Percentiles rank a stretch among this genome's conserved stretches.
Evolutionary conservation across 2,113 vertebrate species (phyloP).

Genomic region (Hypocryptadius cinnamomeus): DNA sequence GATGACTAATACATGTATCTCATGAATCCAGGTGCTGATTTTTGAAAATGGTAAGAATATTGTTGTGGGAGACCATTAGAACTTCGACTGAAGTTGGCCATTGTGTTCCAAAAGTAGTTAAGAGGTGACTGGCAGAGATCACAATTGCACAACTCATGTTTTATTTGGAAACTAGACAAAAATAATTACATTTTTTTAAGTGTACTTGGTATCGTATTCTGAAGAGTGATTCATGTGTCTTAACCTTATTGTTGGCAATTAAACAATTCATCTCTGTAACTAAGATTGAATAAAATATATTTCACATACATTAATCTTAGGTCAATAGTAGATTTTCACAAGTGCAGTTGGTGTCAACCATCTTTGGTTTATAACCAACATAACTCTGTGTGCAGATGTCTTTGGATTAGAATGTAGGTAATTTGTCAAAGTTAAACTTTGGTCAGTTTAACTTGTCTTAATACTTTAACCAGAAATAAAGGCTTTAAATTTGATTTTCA

Average conservation of each 20-base stretch:
- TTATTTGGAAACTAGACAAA: constrained; percentile 22
- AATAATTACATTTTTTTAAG: not conserved
- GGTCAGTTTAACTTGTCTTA: not conserved
- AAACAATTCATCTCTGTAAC: not conserved
- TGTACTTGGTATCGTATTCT: not conserved
- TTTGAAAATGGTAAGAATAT: not conserved
- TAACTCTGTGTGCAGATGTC: not conserved
- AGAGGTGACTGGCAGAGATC: not conserved
- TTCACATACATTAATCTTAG: not conserved
- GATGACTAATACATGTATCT: not conserved
- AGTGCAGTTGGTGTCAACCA: not conserved
- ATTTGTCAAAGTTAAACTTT: not conserved
- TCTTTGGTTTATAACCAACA: not conserved
- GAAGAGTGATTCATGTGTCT: not conserved
- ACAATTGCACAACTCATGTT: not conserved
- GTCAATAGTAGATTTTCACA: not conserved
- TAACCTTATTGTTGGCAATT: not conserved
- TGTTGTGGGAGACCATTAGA: not conserved
- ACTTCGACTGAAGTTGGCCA: not conserved
- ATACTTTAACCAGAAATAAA: not conserved
- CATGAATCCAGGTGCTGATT: not conserved
- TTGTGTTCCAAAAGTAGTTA: not conserved
- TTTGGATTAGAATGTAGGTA: not conserved
- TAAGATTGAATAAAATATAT: not conserved
- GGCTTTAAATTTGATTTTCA: not conserved